Evolutionary conservation across 30 jellyfish, hydroid and myxozoan genomes (phyloP).

Genomic region (Hydra vulgaris): DNA sequence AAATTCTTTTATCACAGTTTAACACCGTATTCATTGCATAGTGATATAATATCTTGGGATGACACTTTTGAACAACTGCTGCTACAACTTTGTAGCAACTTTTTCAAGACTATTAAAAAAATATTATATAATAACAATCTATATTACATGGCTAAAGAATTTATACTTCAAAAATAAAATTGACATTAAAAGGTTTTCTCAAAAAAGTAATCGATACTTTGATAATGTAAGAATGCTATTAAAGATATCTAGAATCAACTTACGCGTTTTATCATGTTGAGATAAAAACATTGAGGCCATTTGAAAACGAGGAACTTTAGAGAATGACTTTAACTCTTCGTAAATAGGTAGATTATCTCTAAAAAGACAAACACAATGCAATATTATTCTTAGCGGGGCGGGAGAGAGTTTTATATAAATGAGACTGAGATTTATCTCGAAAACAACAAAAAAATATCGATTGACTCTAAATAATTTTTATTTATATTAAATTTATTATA

Average conservation of each 20-base stretch:
- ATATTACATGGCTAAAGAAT: background rate
- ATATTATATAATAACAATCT: background rate
- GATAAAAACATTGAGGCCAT: conserved; percentile 79
- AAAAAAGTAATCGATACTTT: too few species aligned
- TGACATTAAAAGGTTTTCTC: too few species aligned
- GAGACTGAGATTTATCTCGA: too few species aligned
- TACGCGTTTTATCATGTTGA: conserved; percentile 36
- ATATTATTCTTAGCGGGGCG: too few species aligned
- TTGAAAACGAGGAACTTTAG: conserved; percentile 62
- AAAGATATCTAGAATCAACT: too few species aligned
- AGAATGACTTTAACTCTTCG: conserved; percentile 38
- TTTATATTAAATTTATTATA: too few species aligned
- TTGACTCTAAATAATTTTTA: too few species aligned
- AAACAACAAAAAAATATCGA: too few species aligned
- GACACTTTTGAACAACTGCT: background rate
- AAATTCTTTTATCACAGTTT: too few species aligned
- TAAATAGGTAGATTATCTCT: conserved; percentile 47
- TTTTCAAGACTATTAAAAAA: background rate
- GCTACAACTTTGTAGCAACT: background rate
- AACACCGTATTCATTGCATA: background rate
- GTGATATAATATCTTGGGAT: background rate
- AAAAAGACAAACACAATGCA: background rate
- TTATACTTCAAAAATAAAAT: too few species aligned
- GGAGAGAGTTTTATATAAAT: too few species aligned
- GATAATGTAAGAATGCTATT: too few species aligned